Evolutionary conservation across 2,888 invertebrate species (phyloP).

Genomic region (Orthosia gracilis): DNA sequence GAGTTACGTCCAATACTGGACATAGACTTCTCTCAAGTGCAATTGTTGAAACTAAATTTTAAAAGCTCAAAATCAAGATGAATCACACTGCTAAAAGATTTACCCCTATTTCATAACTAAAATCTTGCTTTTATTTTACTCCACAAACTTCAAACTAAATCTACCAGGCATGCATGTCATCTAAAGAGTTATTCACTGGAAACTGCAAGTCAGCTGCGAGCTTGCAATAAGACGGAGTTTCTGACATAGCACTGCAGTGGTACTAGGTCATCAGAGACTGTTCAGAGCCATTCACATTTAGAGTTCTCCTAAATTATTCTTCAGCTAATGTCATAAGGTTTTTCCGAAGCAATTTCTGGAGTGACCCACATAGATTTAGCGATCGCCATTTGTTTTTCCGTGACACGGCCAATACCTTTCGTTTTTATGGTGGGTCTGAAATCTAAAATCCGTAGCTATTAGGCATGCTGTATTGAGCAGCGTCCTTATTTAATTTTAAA

Average conservation of each 20-base stretch:
- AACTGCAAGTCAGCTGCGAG: constrained; percentile 56
- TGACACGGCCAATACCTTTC: constrained; percentile 15
- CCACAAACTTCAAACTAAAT: constrained; percentile 10
- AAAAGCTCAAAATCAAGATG: background rate
- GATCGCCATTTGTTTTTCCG: constrained; percentile 24
- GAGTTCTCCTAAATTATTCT: constrained; percentile 35
- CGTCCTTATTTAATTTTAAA: background rate
- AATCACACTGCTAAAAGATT: background rate
- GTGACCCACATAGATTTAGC: constrained; percentile 31
- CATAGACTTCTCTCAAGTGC: background rate
- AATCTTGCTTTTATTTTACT: constrained; percentile 6
- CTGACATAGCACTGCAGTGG: constrained; percentile 36
- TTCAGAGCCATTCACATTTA: constrained; percentile 32
- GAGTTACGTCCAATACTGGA: too few species aligned
- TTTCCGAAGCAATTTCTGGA: constrained; percentile 33
- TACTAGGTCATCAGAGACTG: constrained; percentile 44
- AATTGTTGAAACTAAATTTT: background rate
- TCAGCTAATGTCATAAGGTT: constrained; percentile 31
- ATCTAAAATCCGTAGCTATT: constrained; percentile 28
- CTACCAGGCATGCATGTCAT: constrained; percentile 50
- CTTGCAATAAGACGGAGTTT: constrained; percentile 53
- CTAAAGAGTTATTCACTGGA: constrained; percentile 44
- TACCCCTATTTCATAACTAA: background rate
- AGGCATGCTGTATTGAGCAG: constrained; percentile 4
- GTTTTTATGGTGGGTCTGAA: constrained; percentile 20